Conservation (phyloP, 1,140 invertebrate genomes). For the Stegodyphus dumicola region DNA sequence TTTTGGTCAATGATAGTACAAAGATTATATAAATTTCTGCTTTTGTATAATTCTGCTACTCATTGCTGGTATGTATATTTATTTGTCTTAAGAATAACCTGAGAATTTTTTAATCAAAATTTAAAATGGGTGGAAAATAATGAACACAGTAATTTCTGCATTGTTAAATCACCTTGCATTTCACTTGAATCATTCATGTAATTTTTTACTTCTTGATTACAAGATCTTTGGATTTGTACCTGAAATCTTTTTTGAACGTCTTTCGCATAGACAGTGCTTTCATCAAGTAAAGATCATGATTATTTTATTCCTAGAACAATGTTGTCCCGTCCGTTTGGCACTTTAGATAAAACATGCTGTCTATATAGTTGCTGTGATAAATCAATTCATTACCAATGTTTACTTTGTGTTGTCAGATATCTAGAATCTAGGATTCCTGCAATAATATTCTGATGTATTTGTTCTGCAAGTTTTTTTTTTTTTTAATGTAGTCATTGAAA, state of each 20-base stretch:
- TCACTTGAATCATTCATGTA: background rate
- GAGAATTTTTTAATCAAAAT: background rate
- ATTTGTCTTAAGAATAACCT: background rate
- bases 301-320: constrained; percentile 45
- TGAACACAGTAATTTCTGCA: background rate
- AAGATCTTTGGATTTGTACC: constrained; percentile 17
- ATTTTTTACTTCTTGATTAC: background rate
- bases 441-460: constrained; percentile 32
- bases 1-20: too few species aligned
- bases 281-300: constrained; percentile 32
- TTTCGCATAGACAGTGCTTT: constrained; percentile 37
- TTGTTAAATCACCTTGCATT: background rate
- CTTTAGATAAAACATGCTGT: constrained; percentile 34
- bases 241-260: background rate
- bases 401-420: constrained; percentile 35
- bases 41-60: background rate
- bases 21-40: too few species aligned
- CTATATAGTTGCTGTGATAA: constrained; percentile 58
- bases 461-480: background rate
- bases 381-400: constrained; percentile 34
- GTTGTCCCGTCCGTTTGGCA: constrained; percentile 56
- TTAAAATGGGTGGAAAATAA: background rate
- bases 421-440: constrained; percentile 11
- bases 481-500: constrained; percentile 25
- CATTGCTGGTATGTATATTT: background rate